phyloP scores from a whole-genome alignment of 2,888 invertebrate genomes.

The Tetranychus truncatus region DNA sequence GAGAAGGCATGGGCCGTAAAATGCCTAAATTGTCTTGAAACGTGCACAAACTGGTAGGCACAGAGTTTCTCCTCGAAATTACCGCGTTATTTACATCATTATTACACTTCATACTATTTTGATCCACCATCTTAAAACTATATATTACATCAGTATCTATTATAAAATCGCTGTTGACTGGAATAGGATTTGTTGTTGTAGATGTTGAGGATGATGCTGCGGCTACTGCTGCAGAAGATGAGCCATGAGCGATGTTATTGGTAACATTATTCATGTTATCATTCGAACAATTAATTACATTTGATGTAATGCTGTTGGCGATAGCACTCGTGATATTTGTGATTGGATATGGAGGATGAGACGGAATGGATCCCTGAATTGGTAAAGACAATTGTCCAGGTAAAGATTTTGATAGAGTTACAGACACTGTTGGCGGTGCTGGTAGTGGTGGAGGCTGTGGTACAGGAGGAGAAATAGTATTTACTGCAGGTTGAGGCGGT shows the following conservation, averaged over 20 bases:
- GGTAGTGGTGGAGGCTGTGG: neutral
- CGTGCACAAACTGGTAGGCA: neutral
- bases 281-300: neutral
- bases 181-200: neutral
- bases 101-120: neutral
- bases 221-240: neutral
- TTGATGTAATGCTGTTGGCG: slow-evolving; percentile 32
- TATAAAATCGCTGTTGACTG: neutral
- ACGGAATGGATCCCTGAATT: neutral
- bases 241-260: neutral
- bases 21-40: neutral
- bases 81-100: neutral
- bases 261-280: neutral
- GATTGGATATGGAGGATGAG: slow-evolving; percentile 57
- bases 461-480: neutral
- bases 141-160: neutral
- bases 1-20: slow-evolving; percentile 10
- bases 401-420: neutral
- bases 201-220: neutral
- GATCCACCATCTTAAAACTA: neutral
- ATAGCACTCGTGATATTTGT: slow-evolving; percentile 82
- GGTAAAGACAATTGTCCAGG: neutral
- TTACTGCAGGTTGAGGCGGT: neutral
- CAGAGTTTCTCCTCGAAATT: neutral
- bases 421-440: neutral